These are phyloP conservation scores for Palythoa heliodiscus DNA, from an alignment of 92 coral and sea anemone genomes.

Conservation along the genomic window DNA sequence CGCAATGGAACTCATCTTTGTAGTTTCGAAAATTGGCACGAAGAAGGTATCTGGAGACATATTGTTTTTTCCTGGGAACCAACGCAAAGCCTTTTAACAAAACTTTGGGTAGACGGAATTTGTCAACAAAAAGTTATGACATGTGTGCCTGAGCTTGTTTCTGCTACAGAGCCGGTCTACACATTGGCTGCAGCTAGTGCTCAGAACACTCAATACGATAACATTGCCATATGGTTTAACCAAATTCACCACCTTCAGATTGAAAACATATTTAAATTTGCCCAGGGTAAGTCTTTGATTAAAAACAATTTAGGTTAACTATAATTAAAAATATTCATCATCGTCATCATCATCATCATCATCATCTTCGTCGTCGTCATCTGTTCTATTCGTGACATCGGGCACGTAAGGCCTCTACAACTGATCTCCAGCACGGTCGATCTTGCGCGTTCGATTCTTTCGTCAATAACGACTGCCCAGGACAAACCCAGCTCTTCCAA, in stretches of 20 bases:
- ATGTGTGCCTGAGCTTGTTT: neutral
- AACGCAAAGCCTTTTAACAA: neutral
- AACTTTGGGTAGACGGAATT: conserved; percentile 3
- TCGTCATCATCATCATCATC: too few species aligned
- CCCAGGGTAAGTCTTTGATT: neutral
- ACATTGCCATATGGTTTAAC: conserved; percentile 39
- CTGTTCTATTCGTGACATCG: too few species aligned
- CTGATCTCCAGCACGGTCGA: too few species aligned
- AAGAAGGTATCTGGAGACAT: conserved; percentile 19
- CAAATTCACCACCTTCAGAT: neutral
- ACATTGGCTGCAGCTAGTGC: neutral
- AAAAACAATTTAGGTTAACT: neutral
- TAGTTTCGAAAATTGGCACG: too few species aligned
- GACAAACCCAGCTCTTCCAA: too few species aligned
- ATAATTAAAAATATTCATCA: too few species aligned
- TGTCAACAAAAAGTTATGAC: too few species aligned
- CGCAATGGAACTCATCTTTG: conserved; percentile 41
- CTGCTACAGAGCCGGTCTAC: conserved; percentile 14
- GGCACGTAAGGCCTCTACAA: too few species aligned
- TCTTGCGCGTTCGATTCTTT: too few species aligned
- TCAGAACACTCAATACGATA: conserved; percentile 32
- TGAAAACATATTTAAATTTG: neutral
- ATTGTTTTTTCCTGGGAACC: conserved; percentile 27
- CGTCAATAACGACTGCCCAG: too few species aligned
- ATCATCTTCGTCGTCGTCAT: too few species aligned